A percentile compares a stretch with the other conserved stretches of the same genome.
These are phyloP conservation scores for Rhabdornis inornatus DNA, from an alignment of 2,113 vertebrate genomes.

Conservation along the genomic window DNA sequence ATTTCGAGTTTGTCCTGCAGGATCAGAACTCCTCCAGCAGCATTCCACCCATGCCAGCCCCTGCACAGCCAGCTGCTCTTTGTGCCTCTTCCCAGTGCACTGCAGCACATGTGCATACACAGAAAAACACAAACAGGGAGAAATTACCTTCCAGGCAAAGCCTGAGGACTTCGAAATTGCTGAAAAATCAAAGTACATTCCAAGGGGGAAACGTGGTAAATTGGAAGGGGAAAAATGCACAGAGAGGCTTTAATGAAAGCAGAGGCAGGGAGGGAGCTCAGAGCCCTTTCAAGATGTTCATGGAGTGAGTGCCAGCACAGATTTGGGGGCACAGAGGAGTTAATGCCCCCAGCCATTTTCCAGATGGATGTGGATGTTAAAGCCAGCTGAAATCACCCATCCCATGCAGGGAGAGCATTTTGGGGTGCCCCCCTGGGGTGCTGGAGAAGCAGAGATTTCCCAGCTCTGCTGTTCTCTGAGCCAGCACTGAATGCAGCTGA, in stretches of 20 bases:
- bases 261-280: background rate
- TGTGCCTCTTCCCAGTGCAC: background rate
- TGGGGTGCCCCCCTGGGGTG: background rate
- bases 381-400: background rate
- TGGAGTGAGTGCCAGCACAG: background rate
- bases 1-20: background rate
- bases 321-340: background rate
- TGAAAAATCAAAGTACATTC: slow-evolving; percentile 48
- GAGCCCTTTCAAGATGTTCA: background rate
- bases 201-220: background rate
- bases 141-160: slow-evolving; percentile 43
- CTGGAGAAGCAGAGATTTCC: background rate
- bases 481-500: background rate
- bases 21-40: background rate
- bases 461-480: background rate
- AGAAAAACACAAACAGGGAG: background rate
- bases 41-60: background rate
- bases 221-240: background rate
- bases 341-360: background rate
- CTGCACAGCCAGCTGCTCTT: background rate
- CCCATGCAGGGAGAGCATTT: background rate
- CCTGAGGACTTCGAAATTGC: slow-evolving; percentile 18
- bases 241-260: background rate
- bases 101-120: background rate
- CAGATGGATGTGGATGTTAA: background rate